These are phyloP conservation scores for Petrolisthes manimaculis DNA, from an alignment of 2,888 invertebrate species.

Conservation along the genomic window DNA sequence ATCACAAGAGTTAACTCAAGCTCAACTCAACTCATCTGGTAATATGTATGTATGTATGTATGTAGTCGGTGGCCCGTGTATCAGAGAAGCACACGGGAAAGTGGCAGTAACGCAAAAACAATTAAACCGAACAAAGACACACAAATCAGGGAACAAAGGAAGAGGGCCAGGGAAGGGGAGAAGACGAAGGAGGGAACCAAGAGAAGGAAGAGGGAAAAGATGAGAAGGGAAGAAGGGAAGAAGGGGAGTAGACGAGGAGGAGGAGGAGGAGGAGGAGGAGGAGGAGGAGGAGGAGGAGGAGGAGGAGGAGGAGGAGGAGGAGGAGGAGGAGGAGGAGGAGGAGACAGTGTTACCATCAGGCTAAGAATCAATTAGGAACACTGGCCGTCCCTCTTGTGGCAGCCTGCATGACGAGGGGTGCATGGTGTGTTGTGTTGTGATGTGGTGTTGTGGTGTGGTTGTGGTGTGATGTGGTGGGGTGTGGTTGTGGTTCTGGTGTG, in stretches of 20 bases:
- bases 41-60: conserved; percentile 8
- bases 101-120: conserved; percentile 1
- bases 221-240: conserved; percentile 1
- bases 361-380: background rate
- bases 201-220: conserved; percentile 1
- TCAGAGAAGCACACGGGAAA: background rate
- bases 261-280: background rate
- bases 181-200: background rate
- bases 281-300: background rate
- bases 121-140: conserved; percentile 13
- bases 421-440: background rate
- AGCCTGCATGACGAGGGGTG: background rate
- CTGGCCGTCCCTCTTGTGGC: no score
- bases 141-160: conserved; percentile 18
- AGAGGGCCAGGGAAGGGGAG: background rate
- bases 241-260: background rate
- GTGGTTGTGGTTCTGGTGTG: background rate
- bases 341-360: background rate
- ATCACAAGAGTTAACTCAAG: background rate
- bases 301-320: background rate
- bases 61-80: background rate
- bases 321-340: background rate
- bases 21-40: no score
- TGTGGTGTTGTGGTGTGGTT: background rate
- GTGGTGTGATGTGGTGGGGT: background rate